These are phyloP conservation scores for Acheta domesticus DNA, from an alignment of 2,888 invertebrate species.

Conservation along the genomic window DNA sequence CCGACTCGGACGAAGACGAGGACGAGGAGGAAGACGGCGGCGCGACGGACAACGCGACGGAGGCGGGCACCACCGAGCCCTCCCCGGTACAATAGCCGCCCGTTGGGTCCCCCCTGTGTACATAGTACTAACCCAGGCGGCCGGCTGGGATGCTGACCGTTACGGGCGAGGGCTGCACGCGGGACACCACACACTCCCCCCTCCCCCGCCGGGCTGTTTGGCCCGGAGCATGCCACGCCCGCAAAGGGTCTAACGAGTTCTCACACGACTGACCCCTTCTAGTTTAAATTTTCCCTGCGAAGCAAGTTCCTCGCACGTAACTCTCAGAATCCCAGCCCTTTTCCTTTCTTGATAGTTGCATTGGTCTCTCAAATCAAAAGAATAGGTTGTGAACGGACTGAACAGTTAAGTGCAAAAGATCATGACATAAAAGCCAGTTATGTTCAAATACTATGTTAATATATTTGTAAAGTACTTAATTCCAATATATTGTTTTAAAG, in stretches of 20 bases:
- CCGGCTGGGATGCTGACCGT: not conserved
- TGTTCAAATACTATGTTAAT: too few relatives aligned
- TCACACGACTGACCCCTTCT: not conserved
- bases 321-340: conserved; percentile 1
- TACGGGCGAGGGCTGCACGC: conserved; percentile 18
- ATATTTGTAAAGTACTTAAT: too few relatives aligned
- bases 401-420: too few relatives aligned
- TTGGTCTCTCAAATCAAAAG: not conserved
- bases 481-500: too few relatives aligned
- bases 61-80: conserved; percentile 34
- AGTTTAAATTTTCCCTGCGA: not conserved
- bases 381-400: too few relatives aligned
- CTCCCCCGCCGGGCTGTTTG: not conserved
- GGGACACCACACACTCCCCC: not conserved
- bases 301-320: not conserved
- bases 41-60: conserved; percentile 28
- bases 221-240: not conserved
- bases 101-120: conserved; percentile 3
- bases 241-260: not conserved
- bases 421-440: too few relatives aligned
- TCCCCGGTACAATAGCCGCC: conserved; percentile 36
- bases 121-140: conserved; percentile 11
- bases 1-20: conserved; percentile 63
- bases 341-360: not conserved
- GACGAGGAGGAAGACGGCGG: conserved; percentile 50